Percentiles rank a stretch among this genome's conserved stretches.
phyloP scores from a whole-genome alignment of 2,113 vertebrate genomes.

The Limanda limanda region DNA sequence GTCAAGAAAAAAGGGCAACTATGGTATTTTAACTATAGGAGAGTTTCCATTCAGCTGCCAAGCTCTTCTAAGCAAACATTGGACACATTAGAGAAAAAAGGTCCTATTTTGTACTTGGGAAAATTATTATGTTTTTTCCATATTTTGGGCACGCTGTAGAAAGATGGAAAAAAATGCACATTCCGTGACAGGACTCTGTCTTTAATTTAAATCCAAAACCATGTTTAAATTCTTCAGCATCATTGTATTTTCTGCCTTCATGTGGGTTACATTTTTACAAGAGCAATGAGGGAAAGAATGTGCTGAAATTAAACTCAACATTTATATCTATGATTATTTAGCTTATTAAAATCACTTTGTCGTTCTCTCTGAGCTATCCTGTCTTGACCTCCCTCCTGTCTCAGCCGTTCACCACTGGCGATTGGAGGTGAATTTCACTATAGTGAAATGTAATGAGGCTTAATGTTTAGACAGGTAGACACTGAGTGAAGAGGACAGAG shows the following conservation, averaged over 20 bases:
- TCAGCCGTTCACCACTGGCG: conserved; percentile 4
- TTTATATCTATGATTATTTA: background rate
- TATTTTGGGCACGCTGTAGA: background rate
- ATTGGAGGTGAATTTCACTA: conserved; percentile 17
- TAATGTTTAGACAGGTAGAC: conserved; percentile 55
- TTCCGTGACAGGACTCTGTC: background rate
- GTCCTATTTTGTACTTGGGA: background rate
- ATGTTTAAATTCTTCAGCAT: background rate
- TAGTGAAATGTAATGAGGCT: conserved; percentile 28
- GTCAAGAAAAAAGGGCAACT: conserved; percentile 5
- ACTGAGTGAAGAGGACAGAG: conserved; percentile 25
- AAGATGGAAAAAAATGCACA: background rate
- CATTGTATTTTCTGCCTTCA: background rate
- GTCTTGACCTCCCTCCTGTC: background rate
- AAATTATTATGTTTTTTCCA: background rate
- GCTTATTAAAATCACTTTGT: background rate
- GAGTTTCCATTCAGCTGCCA: conserved; percentile 15
- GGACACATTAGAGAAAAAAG: background rate
- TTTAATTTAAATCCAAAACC: background rate
- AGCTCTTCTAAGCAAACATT: background rate
- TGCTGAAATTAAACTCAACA: background rate
- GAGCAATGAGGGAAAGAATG: background rate
- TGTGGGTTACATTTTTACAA: background rate
- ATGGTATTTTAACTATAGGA: conserved; percentile 5
- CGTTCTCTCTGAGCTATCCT: background rate